Evolutionary conservation across 2,797 vertebrate genomes (phyloP), one percentile per base, ranked within the genome.

Genomic region (Myripristis jacobus): DNA sequence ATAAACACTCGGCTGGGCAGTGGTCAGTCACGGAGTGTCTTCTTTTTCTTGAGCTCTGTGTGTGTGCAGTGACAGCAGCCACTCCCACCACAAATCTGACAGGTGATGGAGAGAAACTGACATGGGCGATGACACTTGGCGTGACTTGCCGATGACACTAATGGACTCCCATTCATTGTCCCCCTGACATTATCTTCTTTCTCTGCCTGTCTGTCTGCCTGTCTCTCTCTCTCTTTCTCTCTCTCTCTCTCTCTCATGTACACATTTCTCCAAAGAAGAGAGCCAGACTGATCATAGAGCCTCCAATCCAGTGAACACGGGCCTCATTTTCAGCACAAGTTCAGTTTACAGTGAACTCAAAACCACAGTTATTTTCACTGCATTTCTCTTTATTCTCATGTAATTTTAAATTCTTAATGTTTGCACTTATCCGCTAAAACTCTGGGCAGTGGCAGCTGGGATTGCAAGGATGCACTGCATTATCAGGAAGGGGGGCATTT

Each of bases 71-170:
- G 86, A 85, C 80, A 82, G 86, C 86, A 86, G 80, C 70, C 73
- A 78, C 79, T 81, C 86, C 82, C 69, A 52, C 73, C 46, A 72
- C 68, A 74, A 68, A 77, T 84, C 78, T 84, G 75, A 83, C 75
- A 80, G 71, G 86, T 41, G 10, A 65, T 31, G 48, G 68, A 51
- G 70, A 73, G 75, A 80, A 84, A 77, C 52, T 85, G 88, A 85
- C 87, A 81, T 31, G 74, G 79, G 66, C 67, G 59, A 79, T 88
- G 85, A 88, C 82, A 80, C 72, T 70, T 71, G n/a, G 65, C 81
- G 70, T 88, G 90, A 90, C 68, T 44, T 52, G 75, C 73, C 61
- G 3, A 11, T 89, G 87, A 91, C 92, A 91, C 75, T 91, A 90
- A 94, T 90, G 85, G 88, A 90, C 83, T 78, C 58, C 66, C 61